Evolutionary conservation across 2,888 invertebrate genomes (phyloP), one percentile per base, ranked within the genome.

Genomic region (Emmelina monodactyla): DNA sequence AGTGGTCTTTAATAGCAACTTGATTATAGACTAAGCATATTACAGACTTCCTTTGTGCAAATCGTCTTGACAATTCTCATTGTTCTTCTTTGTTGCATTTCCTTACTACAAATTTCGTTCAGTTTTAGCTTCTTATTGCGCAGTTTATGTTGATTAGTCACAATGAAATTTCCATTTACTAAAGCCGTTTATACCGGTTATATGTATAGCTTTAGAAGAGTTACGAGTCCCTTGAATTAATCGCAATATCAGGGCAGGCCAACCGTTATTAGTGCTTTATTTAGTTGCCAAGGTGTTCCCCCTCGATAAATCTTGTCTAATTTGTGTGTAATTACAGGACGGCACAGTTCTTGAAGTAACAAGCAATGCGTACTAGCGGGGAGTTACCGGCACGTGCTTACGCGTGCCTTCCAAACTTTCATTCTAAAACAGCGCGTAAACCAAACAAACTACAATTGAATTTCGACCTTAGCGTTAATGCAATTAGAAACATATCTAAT

Each of bases 281-380:
- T 67, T 71, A 75, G 79, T 79, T 79, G 69, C 76, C 65, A 78
- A 79, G 78, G 78, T 79, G 78, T 75, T 69, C 66, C 70, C 79
- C 79, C 73, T 68, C 78, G 57, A 78, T 79, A 79, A 79, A 79
- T 79, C 78, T 79, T 78, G 72, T 75, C 76, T 79, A 79, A 79
- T 79, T 79, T 79, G 76, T 79, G 76, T 78, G 79, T 79, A 78
- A 79, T 79, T 79, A 79, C 75, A 73, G 75, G 66, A 67, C 66
- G 64, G 73, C 60, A 65, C 67, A 70, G 73, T 67, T 69, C 70
- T 69, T 70, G 58, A 53, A 62, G 73, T 73, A 71, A 75, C 79
- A 67, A 76, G 76, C 73, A 76, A 68, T 73, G 73, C 71, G 72
- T 73, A 71, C 59, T 71, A 67, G 72, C 76, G 62, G 76, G 78